Base-by-base conservation (phyloP, 2,888 invertebrate genomes). In the Eupithecia tripunctaria region DNA sequence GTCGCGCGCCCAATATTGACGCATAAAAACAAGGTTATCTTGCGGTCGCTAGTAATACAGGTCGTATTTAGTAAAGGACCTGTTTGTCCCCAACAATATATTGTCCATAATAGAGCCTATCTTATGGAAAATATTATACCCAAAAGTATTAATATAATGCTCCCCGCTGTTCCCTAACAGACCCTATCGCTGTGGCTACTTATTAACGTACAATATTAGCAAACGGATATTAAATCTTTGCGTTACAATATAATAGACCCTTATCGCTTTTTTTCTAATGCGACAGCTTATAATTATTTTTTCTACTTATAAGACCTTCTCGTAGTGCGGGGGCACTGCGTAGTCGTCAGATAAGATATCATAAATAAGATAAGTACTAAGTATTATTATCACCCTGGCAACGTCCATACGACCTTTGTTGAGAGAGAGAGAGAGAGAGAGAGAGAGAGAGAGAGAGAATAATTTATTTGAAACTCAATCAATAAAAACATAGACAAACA, bases 111-210 rank as follows among this genome's bases (percentile, higher is more conserved):
- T 81, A 80, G 75, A 75, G 72, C 71, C 68, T 70, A 74, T 75
- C 76, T 78, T 72, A 73, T 68, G 70, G 47, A 74, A 75, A 74
- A 78, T 78, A 79, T 78, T 74, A 70, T 75, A 73, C 76, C 78
- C 78, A 71, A 79, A 81, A 81, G 76, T 81, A 82, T 81, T 81
- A 81, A 81, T 82, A 79, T 76, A 78, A 79, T 70, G 67, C 78
- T 64, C 70, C 78, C 77, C 73, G 78, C 76, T 78, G 79, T 77
- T 78, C 64, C 76, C 69, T 72, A 70, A 67, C 77, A 73, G 79
- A 76, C 76, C 76, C 69, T 72, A 74, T 69, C 77, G 74, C 70
- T 68, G 60, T 63, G 60, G 73, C 74, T 75, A 72, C 72, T 79
- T 77, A 79, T 72, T 72, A 78, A 69, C 66, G 65, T 67, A 73